phyloP scores from a whole-genome alignment of 2,113 vertebrate genomes.

The Raja brachyura region DNA sequence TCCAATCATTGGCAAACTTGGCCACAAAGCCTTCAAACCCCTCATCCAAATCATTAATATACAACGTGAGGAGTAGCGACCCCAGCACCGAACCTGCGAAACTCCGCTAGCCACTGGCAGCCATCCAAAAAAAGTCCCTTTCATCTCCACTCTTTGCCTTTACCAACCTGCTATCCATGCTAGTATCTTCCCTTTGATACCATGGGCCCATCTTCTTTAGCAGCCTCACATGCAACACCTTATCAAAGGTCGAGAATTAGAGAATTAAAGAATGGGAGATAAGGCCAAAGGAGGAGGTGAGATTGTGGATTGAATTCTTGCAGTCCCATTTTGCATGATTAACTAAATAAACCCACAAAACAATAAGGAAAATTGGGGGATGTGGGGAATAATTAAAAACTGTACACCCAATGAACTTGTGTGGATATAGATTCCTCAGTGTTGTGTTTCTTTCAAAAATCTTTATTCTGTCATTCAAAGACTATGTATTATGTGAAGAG shows the following conservation, averaged over 20 bases:
- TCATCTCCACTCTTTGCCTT: too few species aligned
- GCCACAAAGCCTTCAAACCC: too few species aligned
- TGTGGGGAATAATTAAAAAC: background rate
- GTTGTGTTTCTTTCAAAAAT: background rate
- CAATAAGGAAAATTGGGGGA: background rate
- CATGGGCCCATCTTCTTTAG: too few species aligned
- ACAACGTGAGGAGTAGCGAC: too few species aligned
- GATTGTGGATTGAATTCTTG: background rate
- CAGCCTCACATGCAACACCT: too few species aligned
- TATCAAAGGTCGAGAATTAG: background rate
- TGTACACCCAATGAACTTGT: background rate
- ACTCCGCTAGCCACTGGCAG: too few species aligned
- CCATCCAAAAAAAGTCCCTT: too few species aligned
- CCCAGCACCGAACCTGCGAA: too few species aligned
- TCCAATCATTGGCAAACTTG: too few species aligned
- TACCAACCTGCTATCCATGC: too few species aligned
- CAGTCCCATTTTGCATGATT: background rate
- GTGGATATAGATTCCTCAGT: background rate
- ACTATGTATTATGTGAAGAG: background rate
- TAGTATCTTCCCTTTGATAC: too few species aligned
- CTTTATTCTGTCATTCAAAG: slow-evolving; percentile 9
- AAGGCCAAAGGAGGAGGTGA: background rate
- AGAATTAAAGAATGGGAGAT: background rate
- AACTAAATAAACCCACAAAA: background rate
- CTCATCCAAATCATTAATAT: too few species aligned